These are phyloP conservation scores for Leucania comma DNA, from an alignment of 2,888 invertebrate species.

Conservation along the genomic window DNA sequence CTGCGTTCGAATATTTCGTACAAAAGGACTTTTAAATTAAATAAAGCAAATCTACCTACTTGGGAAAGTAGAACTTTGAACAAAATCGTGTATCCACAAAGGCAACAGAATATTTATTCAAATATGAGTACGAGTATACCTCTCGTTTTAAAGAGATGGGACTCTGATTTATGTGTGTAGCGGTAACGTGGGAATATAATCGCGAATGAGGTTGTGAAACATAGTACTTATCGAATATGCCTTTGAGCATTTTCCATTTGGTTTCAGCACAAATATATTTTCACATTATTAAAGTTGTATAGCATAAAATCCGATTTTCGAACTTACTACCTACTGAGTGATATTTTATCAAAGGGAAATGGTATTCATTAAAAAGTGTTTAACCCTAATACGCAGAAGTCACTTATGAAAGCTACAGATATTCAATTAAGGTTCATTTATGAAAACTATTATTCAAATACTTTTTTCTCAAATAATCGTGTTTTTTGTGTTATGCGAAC, in stretches of 20 bases:
- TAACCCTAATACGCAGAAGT: constrained; percentile 1
- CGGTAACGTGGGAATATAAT: constrained; percentile 44
- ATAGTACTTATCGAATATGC: constrained; percentile 35
- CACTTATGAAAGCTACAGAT: neutral
- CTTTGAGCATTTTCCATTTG: constrained; percentile 22
- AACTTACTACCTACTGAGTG: neutral
- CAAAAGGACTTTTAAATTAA: constrained; percentile 35
- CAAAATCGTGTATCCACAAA: constrained; percentile 59
- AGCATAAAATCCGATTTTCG: constrained; percentile 11
- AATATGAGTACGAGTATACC: constrained; percentile 51
- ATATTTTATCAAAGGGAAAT: constrained; percentile 30
- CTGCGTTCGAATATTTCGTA: constrained; percentile 12
- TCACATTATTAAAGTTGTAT: constrained; percentile 8
- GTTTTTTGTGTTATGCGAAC: too few species aligned
- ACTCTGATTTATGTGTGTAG: constrained; percentile 53
- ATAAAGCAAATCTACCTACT: constrained; percentile 42
- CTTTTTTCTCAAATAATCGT: neutral
- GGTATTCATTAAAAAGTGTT: constrained; percentile 26
- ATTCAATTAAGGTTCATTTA: neutral
- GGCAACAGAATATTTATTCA: constrained; percentile 61
- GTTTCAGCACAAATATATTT: constrained; percentile 14
- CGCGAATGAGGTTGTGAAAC: constrained; percentile 46
- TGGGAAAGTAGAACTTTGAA: constrained; percentile 49
- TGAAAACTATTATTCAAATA: constrained; percentile 1
- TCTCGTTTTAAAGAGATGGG: constrained; percentile 59